phyloP scores from a whole-genome alignment of 2,113 vertebrate genomes.

The Cynocephalus volans region DNA sequence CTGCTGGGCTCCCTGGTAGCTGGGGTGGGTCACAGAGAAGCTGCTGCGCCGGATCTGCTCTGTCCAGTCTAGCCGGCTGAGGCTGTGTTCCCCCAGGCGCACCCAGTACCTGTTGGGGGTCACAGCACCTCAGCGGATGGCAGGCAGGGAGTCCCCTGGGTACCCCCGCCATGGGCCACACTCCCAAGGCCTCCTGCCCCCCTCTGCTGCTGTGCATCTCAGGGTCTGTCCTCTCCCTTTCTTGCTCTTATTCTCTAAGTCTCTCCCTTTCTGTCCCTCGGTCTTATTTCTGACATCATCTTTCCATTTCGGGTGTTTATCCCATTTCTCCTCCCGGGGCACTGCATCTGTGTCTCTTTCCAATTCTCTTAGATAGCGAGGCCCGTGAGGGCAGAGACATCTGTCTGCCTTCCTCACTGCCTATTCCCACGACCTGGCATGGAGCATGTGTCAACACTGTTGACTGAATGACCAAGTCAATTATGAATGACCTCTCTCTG shows the following conservation, averaged over 20 bases:
- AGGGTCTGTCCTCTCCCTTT: neutral
- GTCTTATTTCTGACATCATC: neutral
- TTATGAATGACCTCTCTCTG: neutral
- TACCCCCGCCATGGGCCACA: neutral
- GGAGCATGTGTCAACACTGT: neutral
- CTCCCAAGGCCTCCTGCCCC: too few species aligned
- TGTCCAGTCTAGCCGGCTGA: slow-evolving; percentile 87
- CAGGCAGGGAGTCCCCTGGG: too few species aligned
- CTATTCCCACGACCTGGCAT: neutral
- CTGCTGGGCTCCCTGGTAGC: slow-evolving; percentile 79
- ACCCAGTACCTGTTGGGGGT: slow-evolving; percentile 70
- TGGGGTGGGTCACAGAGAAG: slow-evolving; percentile 88
- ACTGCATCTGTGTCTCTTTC: neutral
- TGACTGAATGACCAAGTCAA: accelerated
- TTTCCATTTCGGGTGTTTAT: neutral
- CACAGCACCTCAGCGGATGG: accelerated
- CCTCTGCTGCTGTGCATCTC: neutral
- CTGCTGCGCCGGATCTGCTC: slow-evolving; percentile 90
- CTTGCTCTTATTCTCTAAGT: neutral
- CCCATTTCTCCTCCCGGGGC: accelerated
- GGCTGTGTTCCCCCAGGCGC: slow-evolving; percentile 84
- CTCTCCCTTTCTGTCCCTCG: neutral
- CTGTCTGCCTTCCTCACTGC: neutral
- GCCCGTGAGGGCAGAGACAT: neutral
- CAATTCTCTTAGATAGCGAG: neutral